Conservation (phyloP, 1,140 invertebrate genomes). For the Anastrepha ludens region DNA sequence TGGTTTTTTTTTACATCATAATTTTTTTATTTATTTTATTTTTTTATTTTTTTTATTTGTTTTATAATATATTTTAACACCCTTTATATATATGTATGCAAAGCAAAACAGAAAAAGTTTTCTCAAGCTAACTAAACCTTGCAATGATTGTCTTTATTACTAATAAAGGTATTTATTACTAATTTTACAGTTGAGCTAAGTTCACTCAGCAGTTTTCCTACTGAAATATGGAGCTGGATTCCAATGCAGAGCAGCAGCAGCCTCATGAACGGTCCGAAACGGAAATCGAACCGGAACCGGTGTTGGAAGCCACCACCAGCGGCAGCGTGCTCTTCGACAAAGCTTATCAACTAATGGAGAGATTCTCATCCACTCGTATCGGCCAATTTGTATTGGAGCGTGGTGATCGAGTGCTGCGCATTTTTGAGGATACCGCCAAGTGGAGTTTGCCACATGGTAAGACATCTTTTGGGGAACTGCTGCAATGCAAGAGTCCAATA, state of each 20-base stretch:
- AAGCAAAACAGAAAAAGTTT: too few species aligned
- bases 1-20: too few species aligned
- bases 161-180: too few species aligned
- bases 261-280: constrained; percentile 57
- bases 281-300: constrained; percentile 64
- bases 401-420: constrained; percentile 62
- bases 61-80: too few species aligned
- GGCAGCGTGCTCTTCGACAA: constrained; percentile 62
- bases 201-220: neutral
- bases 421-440: constrained; percentile 70
- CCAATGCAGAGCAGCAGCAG: constrained; percentile 55
- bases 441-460: constrained; percentile 71
- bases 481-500: neutral
- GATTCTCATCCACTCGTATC: constrained; percentile 64
- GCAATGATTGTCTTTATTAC: too few species aligned
- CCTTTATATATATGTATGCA: too few species aligned
- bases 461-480: neutral
- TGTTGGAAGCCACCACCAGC: constrained; percentile 59
- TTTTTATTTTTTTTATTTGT: too few species aligned
- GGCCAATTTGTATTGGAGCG: constrained; percentile 66
- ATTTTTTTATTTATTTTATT: too few species aligned
- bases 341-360: constrained; percentile 64
- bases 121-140: too few species aligned
- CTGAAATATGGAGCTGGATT: constrained; percentile 55
- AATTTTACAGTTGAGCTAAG: too few species aligned